These are phyloP conservation scores for Chauna torquata DNA, from an alignment of 2,113 vertebrate genomes.

Conservation along the genomic window DNA sequence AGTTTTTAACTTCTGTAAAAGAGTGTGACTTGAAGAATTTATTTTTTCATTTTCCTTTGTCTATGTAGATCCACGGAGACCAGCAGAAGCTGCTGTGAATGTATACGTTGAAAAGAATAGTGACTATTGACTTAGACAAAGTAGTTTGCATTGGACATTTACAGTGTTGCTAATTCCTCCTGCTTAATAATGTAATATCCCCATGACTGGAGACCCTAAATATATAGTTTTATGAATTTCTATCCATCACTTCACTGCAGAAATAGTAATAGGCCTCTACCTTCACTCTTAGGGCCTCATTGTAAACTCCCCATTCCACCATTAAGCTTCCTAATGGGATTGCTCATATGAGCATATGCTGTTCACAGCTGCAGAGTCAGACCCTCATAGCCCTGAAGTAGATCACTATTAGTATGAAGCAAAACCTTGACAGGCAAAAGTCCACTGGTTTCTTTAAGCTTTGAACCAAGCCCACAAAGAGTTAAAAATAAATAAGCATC, in stretches of 20 bases:
- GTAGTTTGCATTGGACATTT: neutral
- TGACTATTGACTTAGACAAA: neutral
- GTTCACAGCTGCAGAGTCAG: neutral
- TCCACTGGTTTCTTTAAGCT: neutral
- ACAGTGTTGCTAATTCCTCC: neutral
- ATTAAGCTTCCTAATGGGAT: neutral
- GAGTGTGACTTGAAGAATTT: neutral
- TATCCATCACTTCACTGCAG: neutral
- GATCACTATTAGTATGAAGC: neutral
- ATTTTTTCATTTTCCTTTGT: constrained; percentile 30
- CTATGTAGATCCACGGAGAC: neutral
- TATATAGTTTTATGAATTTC: neutral
- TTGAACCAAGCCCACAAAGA: neutral
- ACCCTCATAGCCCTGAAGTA: neutral
- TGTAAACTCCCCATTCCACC: neutral
- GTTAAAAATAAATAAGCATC: constrained; percentile 7
- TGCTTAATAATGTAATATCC: neutral
- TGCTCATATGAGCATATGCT: neutral
- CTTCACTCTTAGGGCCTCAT: neutral
- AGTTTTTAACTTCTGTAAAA: constrained; percentile 12
- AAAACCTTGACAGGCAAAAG: neutral
- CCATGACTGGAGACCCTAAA: neutral
- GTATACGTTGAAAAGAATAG: neutral
- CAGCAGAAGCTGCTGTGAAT: neutral
- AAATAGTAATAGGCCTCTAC: neutral